Conservation (phyloP, 2,888 invertebrate species). For the Hedychridium roseum region DNA sequence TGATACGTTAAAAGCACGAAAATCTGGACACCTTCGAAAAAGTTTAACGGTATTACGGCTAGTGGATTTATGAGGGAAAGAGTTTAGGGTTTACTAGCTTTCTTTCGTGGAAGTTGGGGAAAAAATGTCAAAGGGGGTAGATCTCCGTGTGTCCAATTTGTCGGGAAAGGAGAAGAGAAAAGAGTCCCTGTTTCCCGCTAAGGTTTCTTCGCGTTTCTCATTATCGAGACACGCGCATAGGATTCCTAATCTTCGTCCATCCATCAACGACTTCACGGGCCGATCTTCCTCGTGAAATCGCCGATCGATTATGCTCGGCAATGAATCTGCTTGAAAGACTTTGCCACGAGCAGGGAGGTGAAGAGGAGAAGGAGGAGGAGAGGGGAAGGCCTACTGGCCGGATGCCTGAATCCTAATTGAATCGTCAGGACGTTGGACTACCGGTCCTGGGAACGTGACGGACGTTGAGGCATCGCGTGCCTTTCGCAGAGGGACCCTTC, state of each 20-base stretch:
- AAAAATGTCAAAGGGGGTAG: too few relatives aligned
- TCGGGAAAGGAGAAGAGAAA: background rate
- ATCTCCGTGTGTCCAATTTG: background rate
- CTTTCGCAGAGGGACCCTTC: slow-evolving; percentile 29
- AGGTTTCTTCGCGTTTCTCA: slow-evolving; percentile 20
- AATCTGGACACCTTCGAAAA: too few relatives aligned
- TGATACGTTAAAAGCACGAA: too few relatives aligned
- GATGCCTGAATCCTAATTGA: slow-evolving; percentile 58
- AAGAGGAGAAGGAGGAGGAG: slow-evolving; percentile 20
- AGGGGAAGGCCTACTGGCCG: slow-evolving; percentile 27
- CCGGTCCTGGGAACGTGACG: slow-evolving; percentile 52
- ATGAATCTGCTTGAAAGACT: too few relatives aligned
- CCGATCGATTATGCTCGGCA: slow-evolving; percentile 50
- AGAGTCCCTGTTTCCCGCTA: slow-evolving; percentile 12
- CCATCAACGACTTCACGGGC: slow-evolving; percentile 33
- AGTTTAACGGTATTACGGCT: too few relatives aligned
- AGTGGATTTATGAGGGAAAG: too few relatives aligned
- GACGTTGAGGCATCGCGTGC: slow-evolving; percentile 48
- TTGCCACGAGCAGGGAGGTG: too few relatives aligned
- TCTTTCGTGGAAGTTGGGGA: too few relatives aligned
- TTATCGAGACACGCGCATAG: too few relatives aligned
- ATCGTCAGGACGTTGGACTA: slow-evolving; percentile 51
- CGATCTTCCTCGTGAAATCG: slow-evolving; percentile 42
- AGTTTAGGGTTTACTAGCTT: too few relatives aligned
- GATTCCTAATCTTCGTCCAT: slow-evolving; percentile 32